Evolutionary conservation across 2,797 vertebrate genomes (phyloP).

Genomic region (Tauraco hartlaubi): DNA sequence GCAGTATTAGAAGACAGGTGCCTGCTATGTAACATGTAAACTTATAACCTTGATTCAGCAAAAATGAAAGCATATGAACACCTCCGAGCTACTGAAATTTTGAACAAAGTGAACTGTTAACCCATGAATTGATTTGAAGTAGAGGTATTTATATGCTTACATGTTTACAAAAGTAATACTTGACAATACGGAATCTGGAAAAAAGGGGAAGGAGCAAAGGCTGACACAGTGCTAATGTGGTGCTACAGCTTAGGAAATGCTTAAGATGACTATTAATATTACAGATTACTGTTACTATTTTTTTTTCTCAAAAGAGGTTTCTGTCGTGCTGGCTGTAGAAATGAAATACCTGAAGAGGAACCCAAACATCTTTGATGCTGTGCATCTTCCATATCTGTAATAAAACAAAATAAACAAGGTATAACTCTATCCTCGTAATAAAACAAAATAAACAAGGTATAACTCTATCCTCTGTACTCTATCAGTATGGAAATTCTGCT

Average conservation of each 20-base stretch:
- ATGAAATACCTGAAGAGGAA: neutral
- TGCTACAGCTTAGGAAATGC: neutral
- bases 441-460: neutral
- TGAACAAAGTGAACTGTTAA: neutral
- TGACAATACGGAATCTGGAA: neutral
- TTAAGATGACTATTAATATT: neutral
- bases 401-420: neutral
- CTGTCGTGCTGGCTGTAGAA: neutral
- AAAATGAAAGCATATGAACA: neutral
- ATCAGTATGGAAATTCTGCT: slow-evolving; percentile 10
- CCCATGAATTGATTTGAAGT: neutral
- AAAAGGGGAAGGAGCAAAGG: neutral
- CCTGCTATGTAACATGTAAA: neutral
- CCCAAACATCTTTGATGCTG: neutral
- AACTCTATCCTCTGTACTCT: slow-evolving; percentile 3
- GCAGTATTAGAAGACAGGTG: neutral
- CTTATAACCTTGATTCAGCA: neutral
- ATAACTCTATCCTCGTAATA: neutral
- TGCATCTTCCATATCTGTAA: neutral
- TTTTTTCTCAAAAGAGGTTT: neutral
- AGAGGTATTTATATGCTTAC: neutral
- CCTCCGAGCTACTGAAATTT: neutral
- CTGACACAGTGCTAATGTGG: neutral
- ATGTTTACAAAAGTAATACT: neutral
- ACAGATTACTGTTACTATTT: neutral